A percentile compares a stretch with the other conserved stretches of the same genome.
These are phyloP conservation scores for Ceyx cyanopectus DNA, from an alignment of 2,113 vertebrate genomes.

Conservation along the genomic window DNA sequence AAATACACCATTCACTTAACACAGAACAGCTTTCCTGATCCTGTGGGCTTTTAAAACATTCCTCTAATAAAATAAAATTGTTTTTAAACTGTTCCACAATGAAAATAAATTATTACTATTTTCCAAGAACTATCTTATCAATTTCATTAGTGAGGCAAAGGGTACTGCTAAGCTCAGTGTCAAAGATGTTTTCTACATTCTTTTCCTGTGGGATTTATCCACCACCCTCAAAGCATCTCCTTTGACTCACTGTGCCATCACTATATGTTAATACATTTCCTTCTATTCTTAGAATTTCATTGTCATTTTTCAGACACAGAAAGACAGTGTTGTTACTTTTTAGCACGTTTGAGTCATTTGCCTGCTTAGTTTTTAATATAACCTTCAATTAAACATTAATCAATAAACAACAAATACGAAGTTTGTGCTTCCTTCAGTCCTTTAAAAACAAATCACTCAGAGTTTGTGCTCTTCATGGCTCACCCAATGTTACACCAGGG, in stretches of 20 bases:
- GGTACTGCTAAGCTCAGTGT: neutral
- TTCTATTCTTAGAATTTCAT: neutral
- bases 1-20: neutral
- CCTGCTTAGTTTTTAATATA: slow-evolving; percentile 57
- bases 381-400: slow-evolving; percentile 55
- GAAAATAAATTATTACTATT: neutral
- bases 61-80: neutral
- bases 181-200: neutral
- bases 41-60: neutral
- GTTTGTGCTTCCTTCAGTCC: neutral
- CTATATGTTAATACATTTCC: neutral
- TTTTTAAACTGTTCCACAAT: neutral
- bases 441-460: neutral
- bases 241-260: neutral
- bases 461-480: neutral
- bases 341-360: slow-evolving; percentile 2
- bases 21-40: neutral
- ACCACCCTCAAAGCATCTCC: neutral
- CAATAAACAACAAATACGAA: slow-evolving; percentile 14
- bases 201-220: neutral
- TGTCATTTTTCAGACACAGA: neutral
- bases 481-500: neutral
- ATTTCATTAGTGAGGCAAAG: neutral
- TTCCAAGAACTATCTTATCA: neutral
- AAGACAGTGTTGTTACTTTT: neutral